Evolutionary conservation across 2,888 invertebrate genomes (phyloP), one percentile per base, ranked within the genome.

Genomic region (Parelbella ahira): DNA sequence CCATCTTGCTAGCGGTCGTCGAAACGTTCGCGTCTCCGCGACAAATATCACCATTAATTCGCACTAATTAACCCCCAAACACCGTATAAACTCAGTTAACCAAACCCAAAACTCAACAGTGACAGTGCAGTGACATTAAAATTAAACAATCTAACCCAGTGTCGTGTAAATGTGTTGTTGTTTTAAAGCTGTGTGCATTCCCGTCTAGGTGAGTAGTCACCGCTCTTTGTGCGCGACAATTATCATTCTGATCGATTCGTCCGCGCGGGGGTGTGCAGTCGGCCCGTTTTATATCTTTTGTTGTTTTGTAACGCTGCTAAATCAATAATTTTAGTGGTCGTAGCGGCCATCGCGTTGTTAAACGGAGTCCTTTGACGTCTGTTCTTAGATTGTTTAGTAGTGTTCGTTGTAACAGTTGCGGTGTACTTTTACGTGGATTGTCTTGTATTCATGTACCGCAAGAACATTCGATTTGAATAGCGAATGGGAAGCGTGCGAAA

Each of bases 211-310:
- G 80, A 83, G 84, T 83, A 77, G 75, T 76, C 71, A 70, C 63
- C 69, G 73, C 73, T 80, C 79, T 81, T 83, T 84, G 84, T 86
- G 84, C 78, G 82, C 80, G 84, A 87, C 87, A 87, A 86, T 87
- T 86, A 87, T 87, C 84, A 83, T 83, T 81, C 60, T 63, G 63
- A 84, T 86, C 86, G 86, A 86, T 86, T 84, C 42, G 68, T 60
- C 68, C 56, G 81, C 75, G 82, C 78, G 83, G 78, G 82, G 80
- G 83, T 71, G 80, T 72, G 78, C 75, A 68, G 68, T 68, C 71
- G 69, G 76, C 63, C 70, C 73, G 77, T 82, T 83, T 83, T 82
- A 79, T 84, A 81, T 86, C 82, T 84, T 87, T 84, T 84, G 84
- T 86, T 86, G 82, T 86, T 84, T 83, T 83, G 81, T 84, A 77